Base-by-base conservation (phyloP, 1,140 invertebrate species). In the Stenopsyche tienmushanensis region DNA sequence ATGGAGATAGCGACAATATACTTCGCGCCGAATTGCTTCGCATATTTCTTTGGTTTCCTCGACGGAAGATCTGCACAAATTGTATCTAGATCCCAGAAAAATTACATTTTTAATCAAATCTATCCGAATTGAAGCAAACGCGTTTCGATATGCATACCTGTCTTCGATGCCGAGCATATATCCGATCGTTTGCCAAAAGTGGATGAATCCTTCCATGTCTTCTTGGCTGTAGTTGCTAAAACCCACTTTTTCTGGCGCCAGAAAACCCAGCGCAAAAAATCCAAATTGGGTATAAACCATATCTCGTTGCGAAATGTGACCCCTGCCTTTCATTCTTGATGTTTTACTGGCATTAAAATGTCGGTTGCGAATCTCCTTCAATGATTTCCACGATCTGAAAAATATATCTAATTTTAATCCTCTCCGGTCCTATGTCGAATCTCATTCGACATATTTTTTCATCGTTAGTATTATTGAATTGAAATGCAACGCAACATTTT, bases 231-330 rank as follows among this genome's bases (percentile, higher is more conserved):
- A 72, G 13, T 80, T 45, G 1, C 73, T 67, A 1, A 93, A 77
- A 0, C 90, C 89, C 24, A 93, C 80, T 26, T 83, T 75, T 47
- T 87, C 76, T 0, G 88, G 84, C 41, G 85, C 85, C 3, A 91
- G 65, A 0, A 93, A 71, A 0, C 86, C 82, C 52, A 89, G 86
- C 1, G 92, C 93, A 68, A 96, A 86, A 72, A 97, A 96, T 8
- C 90, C 91, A 71, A 91, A 93, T 73, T 91, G 90, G 0, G 94
- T 93, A 0, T 94, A 71, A 0, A 87, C 87, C 84, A 96, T 86
- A 68, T 95, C 92, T 64, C 87, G 83, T 76, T 97, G 94, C 0
- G 84, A 85, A 9, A 85, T 83, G 2, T 83, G 73, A 1, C 85
- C 85, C 1, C 73, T 73, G 10, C 78, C 78, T 18, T 75, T 75